These are phyloP conservation scores for Trachythela sp. DNA, from an alignment of 64 coral and sea anemone species.

Conservation along the genomic window DNA sequence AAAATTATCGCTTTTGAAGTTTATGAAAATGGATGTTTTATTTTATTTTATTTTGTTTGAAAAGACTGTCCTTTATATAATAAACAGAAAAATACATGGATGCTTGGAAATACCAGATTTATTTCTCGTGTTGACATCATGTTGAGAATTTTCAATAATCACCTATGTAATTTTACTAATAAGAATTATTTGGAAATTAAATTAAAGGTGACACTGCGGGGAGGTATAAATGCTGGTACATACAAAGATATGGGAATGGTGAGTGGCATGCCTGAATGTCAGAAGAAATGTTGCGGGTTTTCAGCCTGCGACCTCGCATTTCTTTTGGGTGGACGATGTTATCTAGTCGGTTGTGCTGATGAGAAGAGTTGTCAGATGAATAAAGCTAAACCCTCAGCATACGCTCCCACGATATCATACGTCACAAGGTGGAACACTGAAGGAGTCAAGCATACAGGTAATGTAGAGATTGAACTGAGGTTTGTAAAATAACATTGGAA, in stretches of 20 bases:
- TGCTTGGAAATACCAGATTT: too few species aligned
- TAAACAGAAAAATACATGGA: too few species aligned
- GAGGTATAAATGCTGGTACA: slow-evolving; percentile 92
- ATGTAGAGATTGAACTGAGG: too few species aligned
- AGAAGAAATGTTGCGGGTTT: slow-evolving; percentile 83
- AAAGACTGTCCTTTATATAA: too few species aligned
- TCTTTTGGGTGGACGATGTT: slow-evolving; percentile 76
- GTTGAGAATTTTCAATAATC: too few species aligned
- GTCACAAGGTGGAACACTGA: slow-evolving; percentile 92
- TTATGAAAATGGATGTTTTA: too few species aligned
- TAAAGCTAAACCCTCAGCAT: slow-evolving; percentile 85
- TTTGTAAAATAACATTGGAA: too few species aligned
- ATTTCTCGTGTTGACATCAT: too few species aligned
- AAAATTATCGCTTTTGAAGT: too few species aligned
- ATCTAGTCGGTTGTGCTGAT: slow-evolving; percentile 89
- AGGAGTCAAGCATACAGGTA: slow-evolving; percentile 94
- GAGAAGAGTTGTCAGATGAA: slow-evolving; percentile 91
- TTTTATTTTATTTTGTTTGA: too few species aligned
- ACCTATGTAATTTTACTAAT: too few species aligned
- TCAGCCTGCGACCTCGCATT: slow-evolving; percentile 87
- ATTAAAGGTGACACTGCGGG: slow-evolving; percentile 61
- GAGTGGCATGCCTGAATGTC: slow-evolving; percentile 73
- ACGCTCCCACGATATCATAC: slow-evolving; percentile 73
- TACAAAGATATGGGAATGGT: slow-evolving; percentile 91
- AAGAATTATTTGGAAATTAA: too few species aligned